Evolutionary conservation across 2,113 vertebrate genomes (phyloP).

Genomic region (Misgurnus anguillicaudatus): DNA sequence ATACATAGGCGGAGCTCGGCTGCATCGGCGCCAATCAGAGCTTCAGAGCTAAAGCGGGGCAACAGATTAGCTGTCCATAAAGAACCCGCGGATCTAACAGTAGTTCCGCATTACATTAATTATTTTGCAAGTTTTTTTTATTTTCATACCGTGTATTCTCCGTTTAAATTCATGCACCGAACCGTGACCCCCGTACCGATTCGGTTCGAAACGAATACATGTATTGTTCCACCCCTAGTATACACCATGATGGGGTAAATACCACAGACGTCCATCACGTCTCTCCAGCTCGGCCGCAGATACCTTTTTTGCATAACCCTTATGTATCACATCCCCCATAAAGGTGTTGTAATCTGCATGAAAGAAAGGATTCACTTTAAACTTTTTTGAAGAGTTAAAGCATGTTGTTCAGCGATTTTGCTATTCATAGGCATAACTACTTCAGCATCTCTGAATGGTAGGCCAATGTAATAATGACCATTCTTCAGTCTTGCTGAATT

Average conservation of each 20-base stretch:
- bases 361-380: background rate
- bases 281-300: background rate
- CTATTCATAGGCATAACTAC: background rate
- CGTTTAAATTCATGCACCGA: no score
- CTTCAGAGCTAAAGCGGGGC: no score
- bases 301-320: background rate
- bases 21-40: no score
- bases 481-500: background rate
- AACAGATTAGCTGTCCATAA: no score
- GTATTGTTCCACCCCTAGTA: no score
- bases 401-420: background rate
- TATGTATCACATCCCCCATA: background rate
- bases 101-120: no score
- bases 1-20: no score
- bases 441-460: background rate
- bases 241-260: constrained; percentile 4
- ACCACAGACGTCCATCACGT: constrained; percentile 12
- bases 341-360: constrained; percentile 12
- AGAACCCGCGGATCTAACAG: no score
- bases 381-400: background rate
- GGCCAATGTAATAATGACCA: background rate
- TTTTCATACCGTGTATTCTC: no score
- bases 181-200: no score
- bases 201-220: no score
- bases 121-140: no score